Base-by-base conservation (phyloP, 2,888 invertebrate species). In the Hyposoter dolosus region DNA sequence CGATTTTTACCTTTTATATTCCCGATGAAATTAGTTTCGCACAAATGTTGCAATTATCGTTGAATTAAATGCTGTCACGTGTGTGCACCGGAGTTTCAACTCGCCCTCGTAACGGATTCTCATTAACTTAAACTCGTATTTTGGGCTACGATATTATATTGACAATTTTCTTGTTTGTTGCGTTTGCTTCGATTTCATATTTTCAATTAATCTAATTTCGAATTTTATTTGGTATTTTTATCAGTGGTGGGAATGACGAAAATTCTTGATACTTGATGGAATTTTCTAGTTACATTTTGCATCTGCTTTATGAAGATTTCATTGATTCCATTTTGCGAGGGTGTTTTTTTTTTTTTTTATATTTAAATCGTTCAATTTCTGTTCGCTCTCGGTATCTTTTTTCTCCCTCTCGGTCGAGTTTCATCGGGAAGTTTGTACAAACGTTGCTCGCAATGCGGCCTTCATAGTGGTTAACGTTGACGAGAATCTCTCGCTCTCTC, bases 1-100 rank as follows among this genome's bases (percentile, higher is more conserved):
- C 53, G 43, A 35, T 10, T n/a, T 68, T 53, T 47, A 40, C 35
- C 35, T 10, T n/a, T n/a, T 50, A 53, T 68, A 53, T 68, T 60
- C 47, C 32, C 40, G 10, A 47, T 74, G 6, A 43, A 85, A 85
- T 85, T 82, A 78, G 66, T 78, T 78, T 76, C 65, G 56, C 77
- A 77, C 65, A 72, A 81, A 76, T 60, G 76, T 77, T 74, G 74
- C 76, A 32, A 78, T 85, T 50, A 66, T 28, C 40, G 71, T 77
- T n/a, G 53, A 77, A 82, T 82, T 77, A 50, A 40, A 77, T 63
- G 53, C 50, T 60, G 47, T 35, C 47, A 23, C 68, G 23, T 69
- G 76, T 53, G 19, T 47, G 71, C 60, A 65, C 15, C 43, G 47
- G 28, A 50, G 19, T 77, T 63, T 32, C 71, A 71, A 63, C 32